A percentile compares a stretch with the other conserved stretches of the same genome.
Evolutionary conservation across 2,888 invertebrate genomes (phyloP).

Genomic region (Mongoloraphidia duomilia): DNA sequence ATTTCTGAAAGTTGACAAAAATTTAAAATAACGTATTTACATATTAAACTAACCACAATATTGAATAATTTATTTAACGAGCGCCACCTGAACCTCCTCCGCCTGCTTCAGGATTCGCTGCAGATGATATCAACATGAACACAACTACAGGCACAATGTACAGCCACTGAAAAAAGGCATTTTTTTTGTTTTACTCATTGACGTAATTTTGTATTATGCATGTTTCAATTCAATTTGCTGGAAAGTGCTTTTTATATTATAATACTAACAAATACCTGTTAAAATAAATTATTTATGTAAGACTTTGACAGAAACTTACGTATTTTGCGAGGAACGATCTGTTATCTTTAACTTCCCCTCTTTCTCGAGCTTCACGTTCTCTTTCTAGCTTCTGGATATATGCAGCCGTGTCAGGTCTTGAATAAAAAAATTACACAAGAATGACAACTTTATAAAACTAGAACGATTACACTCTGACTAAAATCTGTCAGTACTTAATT

Average conservation of each 20-base stretch:
- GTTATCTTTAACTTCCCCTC: slow-evolving; percentile 84
- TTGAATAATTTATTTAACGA: not conserved
- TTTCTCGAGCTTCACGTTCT: slow-evolving; percentile 78
- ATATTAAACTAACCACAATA: not conserved
- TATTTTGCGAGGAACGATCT: slow-evolving; percentile 96
- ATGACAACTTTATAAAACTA: not conserved
- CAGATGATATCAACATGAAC: slow-evolving; percentile 78
- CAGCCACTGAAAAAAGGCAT: slow-evolving; percentile 80
- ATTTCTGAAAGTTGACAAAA: too few species aligned
- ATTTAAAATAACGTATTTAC: too few species aligned
- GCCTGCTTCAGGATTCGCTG: slow-evolving; percentile 60
- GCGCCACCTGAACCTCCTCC: slow-evolving; percentile 21
- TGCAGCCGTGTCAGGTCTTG: slow-evolving; percentile 83
- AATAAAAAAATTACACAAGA: slow-evolving; percentile 8
- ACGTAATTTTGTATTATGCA: too few species aligned
- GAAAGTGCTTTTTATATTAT: too few species aligned
- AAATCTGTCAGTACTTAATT: not conserved
- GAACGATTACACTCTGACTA: not conserved
- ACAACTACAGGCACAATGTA: slow-evolving; percentile 91
- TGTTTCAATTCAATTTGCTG: too few species aligned
- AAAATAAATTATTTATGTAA: too few species aligned
- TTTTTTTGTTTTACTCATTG: not conserved
- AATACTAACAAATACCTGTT: too few species aligned
- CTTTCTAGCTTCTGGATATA: slow-evolving; percentile 88
- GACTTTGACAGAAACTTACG: slow-evolving; percentile 44